Base-by-base conservation (phyloP, 1,140 invertebrate species). In the Rhyzopertha dominica region DNA sequence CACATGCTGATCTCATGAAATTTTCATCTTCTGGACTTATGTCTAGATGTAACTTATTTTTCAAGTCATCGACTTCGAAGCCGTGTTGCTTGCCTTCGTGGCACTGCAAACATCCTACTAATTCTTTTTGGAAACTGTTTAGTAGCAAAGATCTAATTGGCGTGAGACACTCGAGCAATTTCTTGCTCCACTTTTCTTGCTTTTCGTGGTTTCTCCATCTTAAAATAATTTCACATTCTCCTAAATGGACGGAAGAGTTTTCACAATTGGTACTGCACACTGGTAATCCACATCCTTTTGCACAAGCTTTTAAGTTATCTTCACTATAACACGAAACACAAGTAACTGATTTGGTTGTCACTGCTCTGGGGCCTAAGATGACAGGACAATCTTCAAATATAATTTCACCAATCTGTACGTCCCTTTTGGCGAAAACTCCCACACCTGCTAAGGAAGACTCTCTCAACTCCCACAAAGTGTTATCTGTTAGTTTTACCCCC, bases 351-450 rank as follows among this genome's bases (percentile, higher is more conserved):
- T 71, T 65, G 47, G 58, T 70, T 49, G 52, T 49, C 45, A 68
- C 56, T 22, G 63, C 72, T 51, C 73, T 68, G 4, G 82, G 81
- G 0, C 84, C 84, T 19, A 76, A 57, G 10, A 86, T 67, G 2
- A 87, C 54, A 0, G 84, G 78, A 28, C 63, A 67, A 61, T 87
- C 84, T 1, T 74, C 66, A 51, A 83, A 82, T 9, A 88, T 75
- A 19, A 82, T 55, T 63, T 86, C 82, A 17, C 82, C 81, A 4
- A 69, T 49, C 12, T 62, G 53, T 9, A 87, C 80, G 49, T 82
- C 74, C 24, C 77, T 66, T 0, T 59, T 74, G 0, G 82, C 81
- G 40, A 85, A 74, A 7, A 87, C 46, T 9, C 82, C 82, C 4
- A 81, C 74, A 1, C 83, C 84, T 10, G 56, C 58, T 1, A 56